Base-by-base conservation (phyloP, 2,797 vertebrate species). In the Notoglanidium macrostoma region DNA sequence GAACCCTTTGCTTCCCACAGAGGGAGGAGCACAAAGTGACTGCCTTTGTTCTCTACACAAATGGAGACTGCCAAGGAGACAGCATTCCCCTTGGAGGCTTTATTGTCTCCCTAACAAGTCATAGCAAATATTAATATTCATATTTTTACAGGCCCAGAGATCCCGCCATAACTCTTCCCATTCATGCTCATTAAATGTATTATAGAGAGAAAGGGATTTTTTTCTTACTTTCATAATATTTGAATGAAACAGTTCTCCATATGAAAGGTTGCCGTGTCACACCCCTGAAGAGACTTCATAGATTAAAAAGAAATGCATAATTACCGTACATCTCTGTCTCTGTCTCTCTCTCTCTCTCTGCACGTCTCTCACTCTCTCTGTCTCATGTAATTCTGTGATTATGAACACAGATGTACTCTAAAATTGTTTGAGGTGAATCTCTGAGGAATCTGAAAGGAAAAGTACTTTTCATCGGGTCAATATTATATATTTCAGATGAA, bases 391-490 rank as follows among this genome's bases (percentile, higher is more conserved):
- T 83, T 83, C 81, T 83, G 29, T 83, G 81, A 70, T 83, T 70
- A 83, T 54, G 91, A 90, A 92, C 92, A 89, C 87, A 92, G 91
- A 94, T 96, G 94, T 93, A 92, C 93, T 95, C 94, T 95, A 95
- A 92, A 94, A 94, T 94, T 92, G 90, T 91, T 84, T 91, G 87
- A 93, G 93, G 92, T 14, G 26, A 94, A 93, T 96, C 96, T 96
- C 94, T 90, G 92, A 93, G 95, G 95, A 95, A 92, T 94, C 87
- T 90, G 90, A 91, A 93, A 94, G 95, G 93, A 95, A 93, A 97
- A 96, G 96, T 95, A 95, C 95, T 97, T 94, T 96, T 94, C 91
- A 93, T 89, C 90, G 93, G 94, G 95, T 94, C 96, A 97, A 88
- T 95, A 94, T 90, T 85, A 93, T 91, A 96, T 95, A 96, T 97